These are phyloP conservation scores for Eledone cirrhosa DNA, from an alignment of 2,888 invertebrate genomes.

Conservation along the genomic window DNA sequence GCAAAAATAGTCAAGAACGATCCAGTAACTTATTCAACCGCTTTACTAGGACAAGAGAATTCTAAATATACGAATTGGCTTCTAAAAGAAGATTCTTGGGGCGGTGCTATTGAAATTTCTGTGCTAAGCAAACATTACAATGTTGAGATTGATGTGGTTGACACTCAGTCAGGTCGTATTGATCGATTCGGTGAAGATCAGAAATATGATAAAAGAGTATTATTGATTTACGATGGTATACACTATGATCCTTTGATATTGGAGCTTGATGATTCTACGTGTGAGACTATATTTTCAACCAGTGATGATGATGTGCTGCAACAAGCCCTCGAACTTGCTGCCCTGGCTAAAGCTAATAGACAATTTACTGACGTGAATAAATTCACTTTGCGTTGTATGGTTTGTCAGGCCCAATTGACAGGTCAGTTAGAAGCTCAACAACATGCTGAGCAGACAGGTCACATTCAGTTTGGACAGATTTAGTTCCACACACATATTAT, in stretches of 20 bases:
- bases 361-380: slow-evolving; percentile 91
- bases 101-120: slow-evolving; percentile 93
- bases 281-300: slow-evolving; percentile 82
- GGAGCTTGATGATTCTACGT: slow-evolving; percentile 72
- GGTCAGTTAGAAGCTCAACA: slow-evolving; percentile 85
- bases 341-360: slow-evolving; percentile 86
- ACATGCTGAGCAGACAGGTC: slow-evolving; percentile 86
- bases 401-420: slow-evolving; percentile 80
- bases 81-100: slow-evolving; percentile 82
- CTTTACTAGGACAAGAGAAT: slow-evolving; percentile 80
- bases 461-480: slow-evolving; percentile 70
- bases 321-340: slow-evolving; percentile 85
- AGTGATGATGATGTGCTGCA: slow-evolving; percentile 77
- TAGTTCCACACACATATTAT: too few species aligned
- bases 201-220: slow-evolving; percentile 82
- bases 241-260: slow-evolving; percentile 94
- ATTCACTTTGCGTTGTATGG: slow-evolving; percentile 83
- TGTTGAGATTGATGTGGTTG: slow-evolving; percentile 91
- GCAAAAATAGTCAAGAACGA: slow-evolving; percentile 84
- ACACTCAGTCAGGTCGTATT: slow-evolving; percentile 84
- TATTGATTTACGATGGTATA: slow-evolving; percentile 92
- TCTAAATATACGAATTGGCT: slow-evolving; percentile 91
- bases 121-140: slow-evolving; percentile 86
- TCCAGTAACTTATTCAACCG: slow-evolving; percentile 82
- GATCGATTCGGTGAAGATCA: slow-evolving; percentile 92